Base-by-base conservation (phyloP, 2,797 vertebrate species). In the Spea hammondii region DNA sequence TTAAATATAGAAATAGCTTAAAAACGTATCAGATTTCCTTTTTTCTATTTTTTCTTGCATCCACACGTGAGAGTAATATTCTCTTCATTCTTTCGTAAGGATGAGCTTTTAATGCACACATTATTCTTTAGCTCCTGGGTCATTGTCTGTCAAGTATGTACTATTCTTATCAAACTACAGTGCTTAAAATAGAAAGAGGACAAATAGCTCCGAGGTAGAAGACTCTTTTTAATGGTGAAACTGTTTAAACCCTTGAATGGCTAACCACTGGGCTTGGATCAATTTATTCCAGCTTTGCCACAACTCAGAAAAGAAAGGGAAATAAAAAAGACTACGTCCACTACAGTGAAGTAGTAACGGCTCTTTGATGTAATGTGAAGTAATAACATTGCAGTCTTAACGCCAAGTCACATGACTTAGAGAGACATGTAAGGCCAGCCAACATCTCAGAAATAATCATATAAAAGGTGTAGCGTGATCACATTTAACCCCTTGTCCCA, bases 1-100 rank as follows among this genome's bases (percentile, higher is more conserved):
- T 11, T 50, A 68, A 70, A 49, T 55, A 5, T 65, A 70, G 62
- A 66, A 57, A 70, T 49, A 65, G 50, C 78, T 74, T 70, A 70
- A 79, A 74, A 74, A 75, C 59, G 73, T 60, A 59, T 60, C 68
- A 76, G 79, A 73, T 80, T 71, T 72, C 60, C 51, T 76, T 54
- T 64, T 64, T 50, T 80, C 4, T 75, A 49, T 5, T 6, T 17
- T 5, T 64, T 10, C 13, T 74, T 73, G 44, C 50, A 49, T 79
- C 54, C n/a, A 75, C 78, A 62, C 77, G 51, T 69, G 47, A 50
- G 4, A 67, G 47, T 71, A 57, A 65, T 70, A 79, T 64, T 57
- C 62, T 71, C n/a, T 53, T 72, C 66, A 76, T 75, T 64, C 57
- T 68, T 67, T 46, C 17, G 12, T 8, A 14, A 50, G 59, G 46